These are phyloP conservation scores for Pseudomugil tenellus DNA, from an alignment of 2,797 vertebrate genomes.

Conservation along the genomic window DNA sequence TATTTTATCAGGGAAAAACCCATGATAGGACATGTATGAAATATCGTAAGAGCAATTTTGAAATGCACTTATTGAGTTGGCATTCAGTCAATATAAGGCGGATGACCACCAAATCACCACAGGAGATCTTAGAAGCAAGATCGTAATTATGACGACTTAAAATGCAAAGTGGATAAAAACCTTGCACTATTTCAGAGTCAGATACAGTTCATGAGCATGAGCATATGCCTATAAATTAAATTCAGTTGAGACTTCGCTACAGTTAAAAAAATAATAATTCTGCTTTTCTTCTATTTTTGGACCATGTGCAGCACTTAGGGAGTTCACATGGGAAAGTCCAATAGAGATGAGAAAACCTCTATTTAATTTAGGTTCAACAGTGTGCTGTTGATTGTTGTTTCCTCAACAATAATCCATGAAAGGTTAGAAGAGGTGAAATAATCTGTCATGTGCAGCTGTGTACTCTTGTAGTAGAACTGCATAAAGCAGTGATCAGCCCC, in stretches of 20 bases:
- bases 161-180: background rate
- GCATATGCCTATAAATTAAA: background rate
- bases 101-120: background rate
- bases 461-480: constrained; percentile 14
- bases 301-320: too few species aligned
- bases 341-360: constrained; percentile 14
- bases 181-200: background rate
- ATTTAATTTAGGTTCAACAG: constrained; percentile 25
- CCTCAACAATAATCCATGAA: constrained; percentile 42
- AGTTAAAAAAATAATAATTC: background rate
- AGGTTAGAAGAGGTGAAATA: constrained; percentile 36
- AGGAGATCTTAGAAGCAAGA: background rate
- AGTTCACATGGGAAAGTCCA: background rate
- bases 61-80: background rate
- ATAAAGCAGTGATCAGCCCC: constrained; percentile 34
- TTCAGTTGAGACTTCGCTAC: background rate
- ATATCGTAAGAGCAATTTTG: background rate
- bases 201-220: background rate
- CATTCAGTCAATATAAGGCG: background rate
- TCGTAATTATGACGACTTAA: background rate
- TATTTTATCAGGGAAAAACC: background rate
- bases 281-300: constrained; percentile 6
- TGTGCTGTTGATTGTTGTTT: constrained; percentile 33
- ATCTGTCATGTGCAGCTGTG: constrained; percentile 28
- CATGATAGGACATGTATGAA: too few species aligned